phyloP scores from a whole-genome alignment of 2,113 vertebrate genomes.

The Tricholaema leucomelas region DNA sequence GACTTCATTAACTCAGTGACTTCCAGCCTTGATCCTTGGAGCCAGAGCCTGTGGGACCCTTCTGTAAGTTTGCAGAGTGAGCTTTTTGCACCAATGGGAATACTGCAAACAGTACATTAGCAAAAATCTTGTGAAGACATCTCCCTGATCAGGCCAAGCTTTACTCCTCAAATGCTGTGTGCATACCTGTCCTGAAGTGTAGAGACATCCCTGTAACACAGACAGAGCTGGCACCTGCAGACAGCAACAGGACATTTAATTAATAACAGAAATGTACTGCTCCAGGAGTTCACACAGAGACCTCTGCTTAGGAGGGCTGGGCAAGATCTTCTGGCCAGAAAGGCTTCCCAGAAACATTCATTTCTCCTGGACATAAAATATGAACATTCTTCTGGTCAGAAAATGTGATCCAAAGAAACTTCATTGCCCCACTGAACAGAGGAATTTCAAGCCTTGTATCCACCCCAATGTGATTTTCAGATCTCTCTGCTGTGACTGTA shows the following conservation, averaged over 20 bases:
- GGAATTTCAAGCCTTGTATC: neutral
- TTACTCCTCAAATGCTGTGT: neutral
- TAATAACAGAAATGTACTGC: neutral
- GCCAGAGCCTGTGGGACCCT: neutral
- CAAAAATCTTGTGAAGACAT: neutral
- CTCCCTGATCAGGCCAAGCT: neutral
- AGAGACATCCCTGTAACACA: constrained; percentile 25
- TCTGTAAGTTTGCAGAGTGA: neutral
- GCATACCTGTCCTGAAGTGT: constrained; percentile 50
- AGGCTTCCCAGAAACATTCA: neutral
- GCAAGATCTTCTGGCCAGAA: neutral
- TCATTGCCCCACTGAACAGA: neutral
- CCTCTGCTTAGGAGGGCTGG: neutral
- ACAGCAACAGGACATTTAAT: neutral
- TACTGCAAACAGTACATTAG: neutral
- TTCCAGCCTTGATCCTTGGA: neutral
- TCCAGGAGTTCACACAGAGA: neutral
- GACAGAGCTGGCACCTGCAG: neutral
- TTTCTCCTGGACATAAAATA: neutral
- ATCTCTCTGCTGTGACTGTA: neutral
- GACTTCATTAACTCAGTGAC: neutral
- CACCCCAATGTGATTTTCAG: neutral
- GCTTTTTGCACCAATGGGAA: neutral
- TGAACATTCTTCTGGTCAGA: neutral
- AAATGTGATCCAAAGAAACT: neutral